A percentile compares a stretch with the other conserved stretches of the same genome.
phyloP scores from a whole-genome alignment of 2,113 vertebrate genomes.

The Labeo catla region DNA sequence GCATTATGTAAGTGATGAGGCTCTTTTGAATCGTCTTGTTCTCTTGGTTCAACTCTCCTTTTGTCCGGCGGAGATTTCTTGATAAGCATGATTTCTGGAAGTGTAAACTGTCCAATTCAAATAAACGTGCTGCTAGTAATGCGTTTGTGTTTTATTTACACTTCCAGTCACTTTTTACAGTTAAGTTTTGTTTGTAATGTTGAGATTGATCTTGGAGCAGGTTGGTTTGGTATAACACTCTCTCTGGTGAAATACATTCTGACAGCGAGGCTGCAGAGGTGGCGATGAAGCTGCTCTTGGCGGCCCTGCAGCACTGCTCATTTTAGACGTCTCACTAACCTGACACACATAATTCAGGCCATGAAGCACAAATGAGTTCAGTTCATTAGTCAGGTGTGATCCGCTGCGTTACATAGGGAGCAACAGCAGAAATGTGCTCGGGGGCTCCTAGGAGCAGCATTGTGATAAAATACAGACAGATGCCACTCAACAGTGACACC shows the following conservation, averaged over 20 bases:
- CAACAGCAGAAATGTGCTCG: not conserved
- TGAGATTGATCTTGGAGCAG: not conserved
- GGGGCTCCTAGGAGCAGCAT: not conserved
- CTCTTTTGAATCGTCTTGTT: conserved; percentile 63
- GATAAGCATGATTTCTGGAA: conserved; percentile 77
- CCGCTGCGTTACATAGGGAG: not conserved
- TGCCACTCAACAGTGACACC: conserved; percentile 66
- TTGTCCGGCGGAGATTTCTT: conserved; percentile 61
- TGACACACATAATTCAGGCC: conserved; percentile 18
- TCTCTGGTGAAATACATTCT: not conserved
- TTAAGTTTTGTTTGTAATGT: not conserved
- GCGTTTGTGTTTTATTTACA: too few relatives aligned
- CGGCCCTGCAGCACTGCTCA: not conserved
- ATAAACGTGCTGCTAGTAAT: conserved; percentile 74
- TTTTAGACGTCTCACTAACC: conserved; percentile 6
- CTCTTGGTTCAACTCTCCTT: conserved; percentile 58
- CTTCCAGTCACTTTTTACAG: too few relatives aligned
- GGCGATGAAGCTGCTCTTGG: not conserved
- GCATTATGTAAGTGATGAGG: conserved; percentile 64
- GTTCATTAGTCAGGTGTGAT: conserved; percentile 2
- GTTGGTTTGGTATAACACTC: not conserved
- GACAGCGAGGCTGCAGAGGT: not conserved
- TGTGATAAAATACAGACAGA: not conserved
- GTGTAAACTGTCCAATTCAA: conserved; percentile 74
- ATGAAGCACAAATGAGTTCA: not conserved